Evolutionary conservation across 2,888 invertebrate species (phyloP).

Genomic region (Melinopterus prodromus): DNA sequence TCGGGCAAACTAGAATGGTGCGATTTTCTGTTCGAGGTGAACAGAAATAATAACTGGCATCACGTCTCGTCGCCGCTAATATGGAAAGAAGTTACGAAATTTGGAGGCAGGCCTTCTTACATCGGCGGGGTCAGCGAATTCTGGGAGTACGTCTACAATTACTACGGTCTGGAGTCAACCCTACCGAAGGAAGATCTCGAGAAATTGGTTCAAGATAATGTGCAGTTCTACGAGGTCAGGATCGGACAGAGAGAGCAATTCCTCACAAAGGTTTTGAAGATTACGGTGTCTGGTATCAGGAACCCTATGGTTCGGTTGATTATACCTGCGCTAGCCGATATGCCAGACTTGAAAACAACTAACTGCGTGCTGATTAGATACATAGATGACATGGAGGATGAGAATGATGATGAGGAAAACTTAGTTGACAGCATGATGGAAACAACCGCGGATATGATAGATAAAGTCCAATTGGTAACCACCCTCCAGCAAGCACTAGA

Average conservation of each 20-base stretch:
- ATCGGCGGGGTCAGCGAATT: slow-evolving; percentile 69
- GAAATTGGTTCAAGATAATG: slow-evolving; percentile 50
- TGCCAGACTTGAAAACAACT: slow-evolving; percentile 45
- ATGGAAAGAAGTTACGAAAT: slow-evolving; percentile 68
- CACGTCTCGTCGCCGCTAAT: slow-evolving; percentile 65
- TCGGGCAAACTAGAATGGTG: slow-evolving; percentile 64
- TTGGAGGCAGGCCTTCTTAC: slow-evolving; percentile 65
- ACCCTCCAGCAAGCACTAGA: slow-evolving; percentile 62
- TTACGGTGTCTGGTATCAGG: slow-evolving; percentile 53
- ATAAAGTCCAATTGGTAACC: slow-evolving; percentile 50
- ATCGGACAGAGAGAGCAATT: slow-evolving; percentile 14
- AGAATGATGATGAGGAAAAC: slow-evolving; percentile 21
- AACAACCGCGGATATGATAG: slow-evolving; percentile 45
- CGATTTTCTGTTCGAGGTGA: slow-evolving; percentile 64
- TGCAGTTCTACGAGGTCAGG: slow-evolving; percentile 37
- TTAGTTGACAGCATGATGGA: slow-evolving; percentile 36
- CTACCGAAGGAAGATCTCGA: slow-evolving; percentile 52
- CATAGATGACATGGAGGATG: slow-evolving; percentile 44
- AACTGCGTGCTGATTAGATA: slow-evolving; percentile 50
- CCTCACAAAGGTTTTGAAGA: slow-evolving; percentile 32
- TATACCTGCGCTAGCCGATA: slow-evolving; percentile 49
- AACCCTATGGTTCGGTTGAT: slow-evolving; percentile 48
- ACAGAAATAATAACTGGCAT: slow-evolving; percentile 66
- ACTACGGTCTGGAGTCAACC: slow-evolving; percentile 62
- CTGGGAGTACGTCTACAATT: slow-evolving; percentile 69